phyloP scores from a whole-genome alignment of 2,888 invertebrate genomes.

The Scaptodrosophila latifasciaeformis region DNA sequence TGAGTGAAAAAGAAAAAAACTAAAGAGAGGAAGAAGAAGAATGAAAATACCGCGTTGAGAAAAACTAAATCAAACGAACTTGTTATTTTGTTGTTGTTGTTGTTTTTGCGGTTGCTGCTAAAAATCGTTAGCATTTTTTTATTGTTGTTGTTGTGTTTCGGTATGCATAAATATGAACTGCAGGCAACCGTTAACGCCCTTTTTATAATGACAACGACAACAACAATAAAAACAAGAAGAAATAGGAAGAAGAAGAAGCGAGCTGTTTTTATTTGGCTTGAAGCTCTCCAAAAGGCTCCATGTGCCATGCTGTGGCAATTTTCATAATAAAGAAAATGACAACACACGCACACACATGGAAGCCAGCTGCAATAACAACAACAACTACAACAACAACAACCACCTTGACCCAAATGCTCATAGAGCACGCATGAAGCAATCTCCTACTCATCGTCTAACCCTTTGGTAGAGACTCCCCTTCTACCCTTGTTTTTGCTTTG shows the following conservation, averaged over 20 bases:
- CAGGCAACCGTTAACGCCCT: conserved; percentile 18
- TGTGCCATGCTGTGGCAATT: conserved; percentile 37
- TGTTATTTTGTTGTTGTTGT: not conserved
- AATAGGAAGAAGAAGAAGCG: not conserved
- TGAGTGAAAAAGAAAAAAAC: conserved; percentile 6
- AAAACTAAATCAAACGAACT: too few relatives aligned
- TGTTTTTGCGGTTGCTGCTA: conserved; percentile 5
- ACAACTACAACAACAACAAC: conserved; percentile 40
- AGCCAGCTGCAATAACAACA: conserved; percentile 9
- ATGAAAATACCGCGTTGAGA: too few relatives aligned
- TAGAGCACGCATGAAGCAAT: conserved; percentile 36
- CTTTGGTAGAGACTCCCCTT: not conserved
- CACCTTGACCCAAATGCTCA: conserved; percentile 62
- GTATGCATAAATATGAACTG: conserved; percentile 19
- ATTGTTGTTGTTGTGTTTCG: conserved; percentile 36
- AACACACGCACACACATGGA: not conserved
- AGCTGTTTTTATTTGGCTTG: not conserved
- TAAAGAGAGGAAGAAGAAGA: not conserved
- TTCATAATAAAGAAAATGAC: conserved; percentile 55
- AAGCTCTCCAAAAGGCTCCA: not conserved
- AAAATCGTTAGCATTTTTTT: conserved; percentile 20
- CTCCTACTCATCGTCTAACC: not conserved
- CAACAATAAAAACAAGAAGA: conserved; percentile 10
- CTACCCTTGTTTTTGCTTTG: not conserved
- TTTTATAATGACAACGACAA: conserved; percentile 49